A percentile compares a stretch with the other conserved stretches of the same genome.
Evolutionary conservation across 2,113 vertebrate genomes (phyloP).

Genomic region (Lepisosteus oculatus): DNA sequence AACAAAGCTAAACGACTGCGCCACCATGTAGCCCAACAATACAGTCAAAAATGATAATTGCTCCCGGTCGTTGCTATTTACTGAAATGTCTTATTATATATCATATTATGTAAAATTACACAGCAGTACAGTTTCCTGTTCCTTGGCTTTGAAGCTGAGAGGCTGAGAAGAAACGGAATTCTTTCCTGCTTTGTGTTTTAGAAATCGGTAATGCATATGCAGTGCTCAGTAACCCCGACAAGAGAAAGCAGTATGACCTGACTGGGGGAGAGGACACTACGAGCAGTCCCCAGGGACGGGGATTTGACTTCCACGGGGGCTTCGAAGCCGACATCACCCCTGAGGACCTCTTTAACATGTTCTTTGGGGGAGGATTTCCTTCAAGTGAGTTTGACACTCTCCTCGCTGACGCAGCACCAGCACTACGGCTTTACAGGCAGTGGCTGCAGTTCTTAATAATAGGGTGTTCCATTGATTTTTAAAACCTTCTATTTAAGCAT

Average conservation of each 20-base stretch:
- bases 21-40: no score
- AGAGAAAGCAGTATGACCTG: constrained; percentile 90
- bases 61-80: no score
- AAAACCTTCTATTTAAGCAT: no score
- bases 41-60: no score
- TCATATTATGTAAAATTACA: no score
- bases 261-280: constrained; percentile 83
- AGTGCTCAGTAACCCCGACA: constrained; percentile 90
- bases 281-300: constrained; percentile 72
- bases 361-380: constrained; percentile 92
- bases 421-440: background rate
- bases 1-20: no score
- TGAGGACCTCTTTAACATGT: constrained; percentile 97
- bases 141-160: background rate
- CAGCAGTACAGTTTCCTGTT: no score
- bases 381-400: constrained; percentile 70
- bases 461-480: no score
- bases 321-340: constrained; percentile 96
- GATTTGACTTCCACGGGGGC: constrained; percentile 90
- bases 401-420: background rate
- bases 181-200: constrained; percentile 42
- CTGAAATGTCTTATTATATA: no score
- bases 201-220: constrained; percentile 95
- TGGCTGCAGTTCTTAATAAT: background rate
- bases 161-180: background rate